Conservation (phyloP, 2,797 vertebrate species). For the Emys orbicularis region DNA sequence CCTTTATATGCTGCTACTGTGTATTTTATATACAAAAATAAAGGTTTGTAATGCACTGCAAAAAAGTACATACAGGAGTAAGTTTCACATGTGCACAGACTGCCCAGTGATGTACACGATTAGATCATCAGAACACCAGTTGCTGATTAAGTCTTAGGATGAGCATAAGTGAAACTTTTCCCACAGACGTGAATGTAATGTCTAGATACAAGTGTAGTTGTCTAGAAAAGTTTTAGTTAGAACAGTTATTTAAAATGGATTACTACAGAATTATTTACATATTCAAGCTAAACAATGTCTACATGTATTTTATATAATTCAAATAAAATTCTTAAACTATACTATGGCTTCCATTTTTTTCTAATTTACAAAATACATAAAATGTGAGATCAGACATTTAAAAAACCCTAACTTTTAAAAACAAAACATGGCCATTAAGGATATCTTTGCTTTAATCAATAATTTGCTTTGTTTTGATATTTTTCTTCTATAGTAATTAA, state of each 20-base stretch:
- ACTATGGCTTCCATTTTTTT: not conserved
- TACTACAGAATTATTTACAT: not conserved
- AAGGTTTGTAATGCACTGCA: not conserved
- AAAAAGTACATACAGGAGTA: not conserved
- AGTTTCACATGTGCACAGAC: not conserved
- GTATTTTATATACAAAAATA: not conserved
- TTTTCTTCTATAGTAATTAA: constrained; percentile 54
- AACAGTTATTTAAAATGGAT: not conserved
- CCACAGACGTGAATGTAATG: not conserved
- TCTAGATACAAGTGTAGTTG: not conserved
- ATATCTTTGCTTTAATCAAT: constrained; percentile 1
- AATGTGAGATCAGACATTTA: constrained; percentile 20
- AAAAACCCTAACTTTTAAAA: constrained; percentile 58
- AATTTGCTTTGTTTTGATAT: constrained; percentile 2
- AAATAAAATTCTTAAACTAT: not conserved
- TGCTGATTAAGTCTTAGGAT: constrained; percentile 7
- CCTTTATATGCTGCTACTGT: not conserved
- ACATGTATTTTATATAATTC: not conserved
- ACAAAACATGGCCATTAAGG: constrained; percentile 23
- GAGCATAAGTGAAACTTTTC: not conserved
- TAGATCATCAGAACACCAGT: not conserved
- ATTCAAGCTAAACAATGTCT: not conserved
- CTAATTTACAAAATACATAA: constrained; percentile 50
- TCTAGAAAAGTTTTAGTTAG: not conserved
- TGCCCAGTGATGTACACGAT: not conserved